Evolutionary conservation across 2,113 vertebrate species (phyloP).

Genomic region (Dissostichus mawsoni): DNA sequence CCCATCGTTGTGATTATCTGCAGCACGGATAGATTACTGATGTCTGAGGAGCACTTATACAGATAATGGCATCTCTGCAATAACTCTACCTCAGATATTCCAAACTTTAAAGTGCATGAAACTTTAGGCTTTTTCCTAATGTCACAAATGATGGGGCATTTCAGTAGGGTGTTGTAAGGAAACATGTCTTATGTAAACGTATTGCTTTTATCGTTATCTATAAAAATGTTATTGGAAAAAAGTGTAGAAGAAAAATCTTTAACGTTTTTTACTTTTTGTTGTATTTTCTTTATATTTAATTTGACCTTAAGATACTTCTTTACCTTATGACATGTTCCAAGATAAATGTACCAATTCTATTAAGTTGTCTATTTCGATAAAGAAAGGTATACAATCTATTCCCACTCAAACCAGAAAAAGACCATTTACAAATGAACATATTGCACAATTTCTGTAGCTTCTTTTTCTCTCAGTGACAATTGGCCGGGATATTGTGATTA

Average conservation of each 20-base stretch:
- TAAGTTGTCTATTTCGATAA: neutral
- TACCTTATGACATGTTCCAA: neutral
- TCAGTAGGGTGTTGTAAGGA: neutral
- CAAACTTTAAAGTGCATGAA: conserved; percentile 15
- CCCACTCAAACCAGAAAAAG: neutral
- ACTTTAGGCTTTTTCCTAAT: conserved; percentile 1
- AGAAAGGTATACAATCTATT: neutral
- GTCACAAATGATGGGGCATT: neutral
- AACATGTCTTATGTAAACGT: too few species aligned
- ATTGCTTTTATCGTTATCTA: neutral
- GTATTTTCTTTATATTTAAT: neutral
- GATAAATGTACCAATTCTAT: neutral
- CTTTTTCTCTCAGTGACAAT: neutral
- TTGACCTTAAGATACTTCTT: neutral
- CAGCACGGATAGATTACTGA: conserved; percentile 71
- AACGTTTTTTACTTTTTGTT: neutral
- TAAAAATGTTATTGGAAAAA: neutral
- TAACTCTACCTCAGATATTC: conserved; percentile 44
- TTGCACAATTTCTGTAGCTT: neutral
- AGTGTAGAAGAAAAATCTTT: neutral
- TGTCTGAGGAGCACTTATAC: conserved; percentile 62
- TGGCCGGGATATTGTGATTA: neutral
- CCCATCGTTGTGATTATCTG: conserved; percentile 79
- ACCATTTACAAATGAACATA: neutral
- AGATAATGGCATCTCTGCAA: conserved; percentile 46